These are phyloP conservation scores for Tetramorium parvispinum DNA, from an alignment of 1,140 invertebrate genomes.

Conservation along the genomic window DNA sequence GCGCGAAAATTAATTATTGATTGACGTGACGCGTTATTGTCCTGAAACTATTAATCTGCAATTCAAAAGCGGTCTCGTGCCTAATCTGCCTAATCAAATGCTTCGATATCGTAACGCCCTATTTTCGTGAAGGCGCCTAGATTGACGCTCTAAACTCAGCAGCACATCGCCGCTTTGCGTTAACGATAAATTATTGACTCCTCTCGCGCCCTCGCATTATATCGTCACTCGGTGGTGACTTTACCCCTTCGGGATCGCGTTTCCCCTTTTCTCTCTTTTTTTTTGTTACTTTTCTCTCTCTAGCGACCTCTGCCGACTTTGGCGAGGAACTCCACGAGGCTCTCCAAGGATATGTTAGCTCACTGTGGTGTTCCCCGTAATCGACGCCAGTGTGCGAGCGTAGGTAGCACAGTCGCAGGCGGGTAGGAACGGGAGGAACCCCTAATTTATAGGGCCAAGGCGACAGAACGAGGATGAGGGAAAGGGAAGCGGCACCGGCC, in stretches of 20 bases:
- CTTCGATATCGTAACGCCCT: neutral
- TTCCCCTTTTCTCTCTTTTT: conserved; percentile 1
- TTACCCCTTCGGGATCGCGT: conserved; percentile 36
- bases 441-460: conserved; percentile 79
- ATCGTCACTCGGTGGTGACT: conserved; percentile 44
- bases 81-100: neutral
- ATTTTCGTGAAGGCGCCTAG: neutral
- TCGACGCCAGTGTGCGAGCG: conserved; percentile 51
- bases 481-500: neutral
- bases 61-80: neutral
- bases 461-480: conserved; percentile 53
- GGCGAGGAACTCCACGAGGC: conserved; percentile 56
- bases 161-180: neutral
- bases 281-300: conserved; percentile 35
- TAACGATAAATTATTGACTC: conserved; percentile 62
- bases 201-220: conserved; percentile 18
- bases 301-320: conserved; percentile 70
- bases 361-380: conserved; percentile 43
- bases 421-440: conserved; percentile 70
- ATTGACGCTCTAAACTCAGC: conserved; percentile 22
- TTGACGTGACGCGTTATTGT: neutral
- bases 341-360: conserved; percentile 64
- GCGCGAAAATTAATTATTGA: conserved; percentile 12
- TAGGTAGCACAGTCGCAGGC: conserved; percentile 21
- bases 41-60: neutral